Conservation (phyloP, 1,140 invertebrate species). For the Drosophila tropicalis region DNA sequence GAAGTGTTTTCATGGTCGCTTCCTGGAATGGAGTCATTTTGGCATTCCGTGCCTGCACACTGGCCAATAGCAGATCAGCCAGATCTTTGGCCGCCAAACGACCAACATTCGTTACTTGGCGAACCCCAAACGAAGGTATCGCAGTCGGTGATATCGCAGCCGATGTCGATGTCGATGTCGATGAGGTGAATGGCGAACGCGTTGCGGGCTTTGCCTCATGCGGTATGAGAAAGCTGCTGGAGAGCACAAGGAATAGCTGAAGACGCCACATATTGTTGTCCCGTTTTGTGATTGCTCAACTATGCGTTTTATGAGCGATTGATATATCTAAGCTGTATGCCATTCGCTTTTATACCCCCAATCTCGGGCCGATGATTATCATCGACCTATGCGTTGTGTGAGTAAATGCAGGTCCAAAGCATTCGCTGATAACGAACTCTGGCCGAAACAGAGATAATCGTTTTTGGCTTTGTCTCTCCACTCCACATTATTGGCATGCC, state of each 20-base stretch:
- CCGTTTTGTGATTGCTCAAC: conserved; percentile 5
- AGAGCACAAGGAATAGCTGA: conserved; percentile 66
- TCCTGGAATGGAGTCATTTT: conserved; percentile 46
- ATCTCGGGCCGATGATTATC: conserved; percentile 15
- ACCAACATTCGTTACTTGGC: conserved; percentile 43
- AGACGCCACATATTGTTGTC: conserved; percentile 60
- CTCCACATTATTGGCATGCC: conserved; percentile 32
- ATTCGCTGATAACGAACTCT: background rate
- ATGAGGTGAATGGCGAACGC: background rate
- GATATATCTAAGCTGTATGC: conserved; percentile 23
- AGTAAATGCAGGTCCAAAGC: background rate
- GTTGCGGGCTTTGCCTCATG: conserved; percentile 59
- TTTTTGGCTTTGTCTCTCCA: conserved; percentile 1
- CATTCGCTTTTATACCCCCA: conserved; percentile 36
- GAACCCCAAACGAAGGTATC: background rate
- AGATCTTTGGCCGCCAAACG: conserved; percentile 66
- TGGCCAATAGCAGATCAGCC: conserved; percentile 65
- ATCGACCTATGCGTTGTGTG: background rate
- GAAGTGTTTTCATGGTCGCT: conserved; percentile 45
- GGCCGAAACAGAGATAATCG: conserved; percentile 3
- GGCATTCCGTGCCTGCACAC: conserved; percentile 57
- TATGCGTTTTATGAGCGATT: conserved; percentile 23
- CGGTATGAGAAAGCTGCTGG: conserved; percentile 64
- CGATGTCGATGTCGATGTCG: background rate
- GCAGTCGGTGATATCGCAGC: background rate